Conservation (phyloP, 1,140 invertebrate genomes). For the Micrasema longulum region DNA sequence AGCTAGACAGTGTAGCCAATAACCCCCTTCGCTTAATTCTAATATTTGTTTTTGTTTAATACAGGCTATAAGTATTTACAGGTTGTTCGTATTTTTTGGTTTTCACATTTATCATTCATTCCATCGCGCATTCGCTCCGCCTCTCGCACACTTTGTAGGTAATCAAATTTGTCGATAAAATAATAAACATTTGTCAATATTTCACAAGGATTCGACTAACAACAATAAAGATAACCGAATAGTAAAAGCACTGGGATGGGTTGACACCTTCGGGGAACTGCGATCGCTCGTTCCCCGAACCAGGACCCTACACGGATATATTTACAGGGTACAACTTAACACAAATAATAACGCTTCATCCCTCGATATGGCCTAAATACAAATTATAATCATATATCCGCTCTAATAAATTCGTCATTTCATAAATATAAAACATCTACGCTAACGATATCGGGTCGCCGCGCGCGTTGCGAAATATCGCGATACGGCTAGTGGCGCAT, state of each 20-base stretch:
- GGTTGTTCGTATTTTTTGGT: conserved; percentile 53
- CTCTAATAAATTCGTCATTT: conserved; percentile 50
- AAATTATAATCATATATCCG: conserved; percentile 48
- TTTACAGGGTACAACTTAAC: conserved; percentile 36
- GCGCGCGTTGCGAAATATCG: background rate
- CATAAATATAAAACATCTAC: conserved; percentile 49
- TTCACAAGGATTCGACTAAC: conserved; percentile 49
- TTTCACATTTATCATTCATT: conserved; percentile 46
- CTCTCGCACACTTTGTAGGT: conserved; percentile 23
- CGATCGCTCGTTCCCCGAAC: conserved; percentile 2
- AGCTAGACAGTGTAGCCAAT: conserved; percentile 18
- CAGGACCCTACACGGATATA: conserved; percentile 30
- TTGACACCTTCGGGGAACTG: conserved; percentile 13
- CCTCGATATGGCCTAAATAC: conserved; percentile 45
- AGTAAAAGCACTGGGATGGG: conserved; percentile 35
- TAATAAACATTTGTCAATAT: conserved; percentile 50
- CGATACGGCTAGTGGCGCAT: conserved; percentile 22
- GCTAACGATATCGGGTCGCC: conserved; percentile 25
- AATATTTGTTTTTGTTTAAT: conserved; percentile 45
- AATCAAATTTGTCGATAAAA: conserved; percentile 46
- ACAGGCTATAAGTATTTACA: conserved; percentile 53
- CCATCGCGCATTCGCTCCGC: conserved; percentile 36
- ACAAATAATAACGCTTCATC: conserved; percentile 34
- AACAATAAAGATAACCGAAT: conserved; percentile 48
- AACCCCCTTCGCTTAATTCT: conserved; percentile 33